These are phyloP conservation scores for Minunthozetes semirufus DNA, from an alignment of 2,888 invertebrate species.

Conservation along the genomic window DNA sequence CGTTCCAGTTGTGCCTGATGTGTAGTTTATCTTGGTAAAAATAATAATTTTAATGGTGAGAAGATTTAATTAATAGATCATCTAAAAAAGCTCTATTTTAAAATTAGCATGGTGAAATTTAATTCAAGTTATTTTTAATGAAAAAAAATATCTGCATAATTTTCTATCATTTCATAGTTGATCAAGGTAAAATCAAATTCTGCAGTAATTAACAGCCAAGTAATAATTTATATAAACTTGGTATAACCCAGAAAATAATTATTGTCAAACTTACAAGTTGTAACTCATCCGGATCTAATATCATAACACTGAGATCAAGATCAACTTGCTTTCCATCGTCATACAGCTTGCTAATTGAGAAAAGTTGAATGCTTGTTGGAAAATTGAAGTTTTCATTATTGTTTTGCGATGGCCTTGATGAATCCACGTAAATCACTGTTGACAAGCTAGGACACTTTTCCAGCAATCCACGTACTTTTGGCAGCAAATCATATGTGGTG, in stretches of 20 bases:
- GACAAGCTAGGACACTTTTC: not conserved
- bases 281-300: constrained; percentile 16
- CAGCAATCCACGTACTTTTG: constrained; percentile 59
- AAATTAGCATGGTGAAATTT: too few species aligned
- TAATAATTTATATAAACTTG: too few species aligned
- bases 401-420: not conserved
- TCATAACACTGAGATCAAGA: not conserved
- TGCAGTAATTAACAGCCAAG: too few species aligned
- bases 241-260: too few species aligned
- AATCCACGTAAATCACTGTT: constrained; percentile 26
- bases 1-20: constrained; percentile 61
- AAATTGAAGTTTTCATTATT: not conserved
- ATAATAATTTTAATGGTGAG: too few species aligned
- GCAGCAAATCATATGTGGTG: constrained; percentile 82
- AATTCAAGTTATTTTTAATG: too few species aligned
- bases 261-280: constrained; percentile 25
- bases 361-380: not conserved
- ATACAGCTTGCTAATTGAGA: not conserved
- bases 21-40: constrained; percentile 66
- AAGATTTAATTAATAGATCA: too few species aligned
- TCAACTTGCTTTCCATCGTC: not conserved
- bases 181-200: too few species aligned
- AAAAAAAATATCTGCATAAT: too few species aligned
- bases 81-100: too few species aligned
- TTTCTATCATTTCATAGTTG: too few species aligned